These are phyloP conservation scores for Sanderia malayensis DNA, from an alignment of 30 jellyfish, hydroid and myxozoan genomes.

Conservation along the genomic window DNA sequence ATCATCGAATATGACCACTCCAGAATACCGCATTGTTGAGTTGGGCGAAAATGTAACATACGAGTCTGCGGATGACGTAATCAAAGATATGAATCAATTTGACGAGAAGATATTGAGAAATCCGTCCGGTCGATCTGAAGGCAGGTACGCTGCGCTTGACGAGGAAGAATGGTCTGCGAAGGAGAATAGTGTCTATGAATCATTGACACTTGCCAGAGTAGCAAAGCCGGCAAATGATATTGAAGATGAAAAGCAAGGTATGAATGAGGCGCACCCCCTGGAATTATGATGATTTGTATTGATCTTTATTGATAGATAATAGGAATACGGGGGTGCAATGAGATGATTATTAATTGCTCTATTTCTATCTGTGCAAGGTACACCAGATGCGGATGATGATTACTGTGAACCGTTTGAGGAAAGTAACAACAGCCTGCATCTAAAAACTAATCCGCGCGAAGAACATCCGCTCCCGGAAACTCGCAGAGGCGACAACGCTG, in stretches of 20 bases:
- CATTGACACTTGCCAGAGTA: slow-evolving; percentile 48
- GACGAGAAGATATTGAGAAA: background rate
- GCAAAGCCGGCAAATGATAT: slow-evolving; percentile 1
- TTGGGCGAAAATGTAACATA: slow-evolving; percentile 12
- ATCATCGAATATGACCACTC: background rate
- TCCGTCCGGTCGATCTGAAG: slow-evolving; percentile 25
- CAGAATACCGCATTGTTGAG: slow-evolving; percentile 12
- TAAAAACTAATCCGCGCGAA: too few species aligned
- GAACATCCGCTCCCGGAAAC: too few species aligned
- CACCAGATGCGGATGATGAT: background rate
- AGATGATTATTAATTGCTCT: background rate
- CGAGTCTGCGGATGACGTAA: slow-evolving; percentile 30
- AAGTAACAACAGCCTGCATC: too few species aligned
- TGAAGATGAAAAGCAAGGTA: slow-evolving; percentile 1
- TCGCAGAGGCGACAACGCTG: too few species aligned
- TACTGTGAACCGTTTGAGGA: too few species aligned
- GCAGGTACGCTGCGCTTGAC: slow-evolving; percentile 22
- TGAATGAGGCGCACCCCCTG: background rate
- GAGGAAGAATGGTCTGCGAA: background rate
- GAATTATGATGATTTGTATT: too few species aligned
- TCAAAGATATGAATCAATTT: slow-evolving; percentile 3
- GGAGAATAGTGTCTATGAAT: slow-evolving; percentile 19
- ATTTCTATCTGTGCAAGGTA: background rate
- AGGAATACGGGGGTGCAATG: background rate
- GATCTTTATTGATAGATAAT: too few species aligned